Percentiles rank a stretch among this genome's conserved stretches.
Conservation (phyloP, 2,888 invertebrate genomes). For the Meloe dianella region DNA sequence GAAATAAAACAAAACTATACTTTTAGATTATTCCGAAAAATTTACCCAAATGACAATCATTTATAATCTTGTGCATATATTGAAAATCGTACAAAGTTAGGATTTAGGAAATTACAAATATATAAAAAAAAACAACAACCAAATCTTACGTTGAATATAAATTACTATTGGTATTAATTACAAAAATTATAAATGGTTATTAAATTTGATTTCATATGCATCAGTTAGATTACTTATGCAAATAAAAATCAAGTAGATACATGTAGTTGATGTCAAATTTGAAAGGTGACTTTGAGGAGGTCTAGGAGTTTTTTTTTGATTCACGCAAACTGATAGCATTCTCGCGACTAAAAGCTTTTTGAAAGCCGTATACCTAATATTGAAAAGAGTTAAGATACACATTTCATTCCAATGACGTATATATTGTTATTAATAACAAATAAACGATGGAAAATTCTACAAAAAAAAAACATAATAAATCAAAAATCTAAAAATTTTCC, state of each 20-base stretch:
- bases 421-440: neutral
- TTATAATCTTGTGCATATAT: too few relatives aligned
- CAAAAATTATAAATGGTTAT: slow-evolving; percentile 5
- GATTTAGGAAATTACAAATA: too few relatives aligned
- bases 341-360: slow-evolving; percentile 58
- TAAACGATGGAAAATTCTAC: too few relatives aligned
- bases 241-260: slow-evolving; percentile 56
- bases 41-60: neutral
- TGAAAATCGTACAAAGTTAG: too few relatives aligned
- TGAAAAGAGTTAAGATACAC: slow-evolving; percentile 33
- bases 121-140: too few relatives aligned
- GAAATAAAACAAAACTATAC: slow-evolving; percentile 31
- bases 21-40: slow-evolving; percentile 29
- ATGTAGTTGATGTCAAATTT: slow-evolving; percentile 59
- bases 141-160: neutral
- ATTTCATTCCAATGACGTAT: neutral
- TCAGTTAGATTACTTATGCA: slow-evolving; percentile 40
- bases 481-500: neutral
- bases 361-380: slow-evolving; percentile 42
- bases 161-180: neutral
- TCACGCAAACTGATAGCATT: slow-evolving; percentile 56
- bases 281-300: slow-evolving; percentile 59
- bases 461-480: too few relatives aligned
- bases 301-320: slow-evolving; percentile 53
- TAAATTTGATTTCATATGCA: slow-evolving; percentile 10